These are phyloP conservation scores for Helicolenus hilgendorfi DNA, from an alignment of 2,797 vertebrate genomes.

Conservation along the genomic window DNA sequence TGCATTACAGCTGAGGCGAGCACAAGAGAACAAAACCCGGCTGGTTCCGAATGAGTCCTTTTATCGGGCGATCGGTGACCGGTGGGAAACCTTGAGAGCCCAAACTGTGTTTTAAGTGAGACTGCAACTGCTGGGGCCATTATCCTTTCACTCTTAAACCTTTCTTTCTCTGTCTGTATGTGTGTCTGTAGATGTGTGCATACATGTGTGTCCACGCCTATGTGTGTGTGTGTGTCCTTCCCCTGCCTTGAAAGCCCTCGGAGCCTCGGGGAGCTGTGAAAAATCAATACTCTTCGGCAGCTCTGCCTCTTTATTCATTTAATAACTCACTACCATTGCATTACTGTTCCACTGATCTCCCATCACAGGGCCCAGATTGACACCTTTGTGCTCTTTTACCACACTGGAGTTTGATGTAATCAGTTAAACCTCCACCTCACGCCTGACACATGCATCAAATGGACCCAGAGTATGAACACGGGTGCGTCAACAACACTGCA, in stretches of 20 bases:
- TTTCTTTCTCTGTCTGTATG: constrained; percentile 80
- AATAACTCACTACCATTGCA: constrained; percentile 92
- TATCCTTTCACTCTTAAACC: constrained; percentile 91
- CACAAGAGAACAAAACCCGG: constrained; percentile 81
- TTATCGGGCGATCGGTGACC: constrained; percentile 82
- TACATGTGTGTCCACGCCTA: constrained; percentile 77
- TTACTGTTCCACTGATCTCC: constrained; percentile 91
- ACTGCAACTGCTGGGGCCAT: constrained; percentile 90
- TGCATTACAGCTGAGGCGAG: constrained; percentile 71
- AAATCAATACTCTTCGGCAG: constrained; percentile 93
- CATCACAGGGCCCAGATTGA: constrained; percentile 90
- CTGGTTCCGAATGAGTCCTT: constrained; percentile 84
- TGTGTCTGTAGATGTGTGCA: constrained; percentile 81
- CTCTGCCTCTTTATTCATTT: constrained; percentile 92
- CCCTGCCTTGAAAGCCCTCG: constrained; percentile 89
- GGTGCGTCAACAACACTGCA: constrained; percentile 84
- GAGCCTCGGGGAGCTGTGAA: constrained; percentile 91
- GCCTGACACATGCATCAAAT: constrained; percentile 88
- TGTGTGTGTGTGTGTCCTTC: constrained; percentile 81
- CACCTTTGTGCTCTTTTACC: constrained; percentile 90
- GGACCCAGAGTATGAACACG: constrained; percentile 84
- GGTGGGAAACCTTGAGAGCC: constrained; percentile 87
- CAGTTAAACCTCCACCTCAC: constrained; percentile 89
- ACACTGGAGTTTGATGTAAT: constrained; percentile 91
- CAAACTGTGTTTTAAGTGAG: constrained; percentile 91